phyloP scores from a whole-genome alignment of 1,140 invertebrate species.

The Anoplolepis gracilipes region DNA sequence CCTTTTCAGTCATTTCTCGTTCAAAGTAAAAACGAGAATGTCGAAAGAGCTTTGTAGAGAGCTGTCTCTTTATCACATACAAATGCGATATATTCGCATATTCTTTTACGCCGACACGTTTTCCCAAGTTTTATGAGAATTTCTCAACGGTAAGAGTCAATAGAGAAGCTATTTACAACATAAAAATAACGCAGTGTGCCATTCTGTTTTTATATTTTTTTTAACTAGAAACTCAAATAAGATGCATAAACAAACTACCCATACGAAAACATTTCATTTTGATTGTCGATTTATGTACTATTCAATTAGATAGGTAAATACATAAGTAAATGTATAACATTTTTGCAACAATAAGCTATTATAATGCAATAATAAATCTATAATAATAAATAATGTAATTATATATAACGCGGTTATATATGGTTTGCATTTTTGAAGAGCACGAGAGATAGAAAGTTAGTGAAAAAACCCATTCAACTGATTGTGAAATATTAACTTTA shows the following conservation, averaged over 20 bases:
- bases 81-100: conserved; percentile 68
- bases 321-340: background rate
- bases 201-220: conserved; percentile 1
- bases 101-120: conserved; percentile 71
- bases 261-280: background rate
- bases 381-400: background rate
- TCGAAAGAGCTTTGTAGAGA: conserved; percentile 72
- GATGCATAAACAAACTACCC: background rate
- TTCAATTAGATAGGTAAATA: too few relatives aligned
- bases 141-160: conserved; percentile 33
- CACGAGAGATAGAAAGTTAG: background rate
- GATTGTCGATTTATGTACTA: background rate
- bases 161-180: conserved; percentile 29
- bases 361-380: too few relatives aligned
- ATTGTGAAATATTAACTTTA: conserved; percentile 19
- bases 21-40: conserved; percentile 72
- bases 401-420: background rate
- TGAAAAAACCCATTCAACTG: conserved; percentile 5
- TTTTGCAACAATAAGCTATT: background rate
- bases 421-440: background rate
- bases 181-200: conserved; percentile 43
- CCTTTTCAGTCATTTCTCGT: background rate
- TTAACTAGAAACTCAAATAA: background rate
- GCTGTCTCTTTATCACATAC: conserved; percentile 67
- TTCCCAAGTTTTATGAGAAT: conserved; percentile 32